These are phyloP conservation scores for Corapipo altera DNA, from an alignment of 2,113 vertebrate genomes.

Conservation along the genomic window DNA sequence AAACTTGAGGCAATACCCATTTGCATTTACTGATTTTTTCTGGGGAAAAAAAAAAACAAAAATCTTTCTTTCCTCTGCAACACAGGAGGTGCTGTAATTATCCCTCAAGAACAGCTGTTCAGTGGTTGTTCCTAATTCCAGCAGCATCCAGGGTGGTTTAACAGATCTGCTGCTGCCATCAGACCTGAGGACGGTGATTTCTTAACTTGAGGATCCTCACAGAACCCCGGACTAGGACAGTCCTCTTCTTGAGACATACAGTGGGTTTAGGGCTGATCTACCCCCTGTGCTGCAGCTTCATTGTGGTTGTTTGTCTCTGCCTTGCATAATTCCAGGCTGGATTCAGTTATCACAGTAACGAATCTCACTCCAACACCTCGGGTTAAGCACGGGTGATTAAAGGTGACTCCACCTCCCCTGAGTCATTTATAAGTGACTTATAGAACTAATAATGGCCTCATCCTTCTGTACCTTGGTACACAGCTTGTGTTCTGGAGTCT, in stretches of 20 bases:
- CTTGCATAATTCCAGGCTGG: background rate
- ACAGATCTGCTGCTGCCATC: background rate
- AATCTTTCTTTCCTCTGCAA: background rate
- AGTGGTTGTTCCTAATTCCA: background rate
- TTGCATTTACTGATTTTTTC: background rate
- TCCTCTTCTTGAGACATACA: background rate
- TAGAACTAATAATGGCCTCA: slow-evolving; percentile 46
- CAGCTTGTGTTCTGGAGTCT: slow-evolving; percentile 69
- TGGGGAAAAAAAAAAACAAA: too few relatives aligned
- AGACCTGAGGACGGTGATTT: background rate
- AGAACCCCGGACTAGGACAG: background rate
- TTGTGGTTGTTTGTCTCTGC: background rate
- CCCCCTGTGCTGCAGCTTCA: background rate
- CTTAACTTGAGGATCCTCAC: background rate
- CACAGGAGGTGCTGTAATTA: background rate
- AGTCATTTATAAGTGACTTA: slow-evolving; percentile 26
- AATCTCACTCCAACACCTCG: background rate
- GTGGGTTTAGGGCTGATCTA: background rate
- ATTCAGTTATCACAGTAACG: background rate
- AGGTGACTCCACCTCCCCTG: background rate
- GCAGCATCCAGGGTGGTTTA: background rate
- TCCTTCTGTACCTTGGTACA: slow-evolving; percentile 33
- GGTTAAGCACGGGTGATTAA: background rate
- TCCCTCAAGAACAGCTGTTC: background rate
- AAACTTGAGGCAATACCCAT: background rate